Base-by-base conservation (phyloP, 2,797 vertebrate genomes). In the Corythornis leucogaster region DNA sequence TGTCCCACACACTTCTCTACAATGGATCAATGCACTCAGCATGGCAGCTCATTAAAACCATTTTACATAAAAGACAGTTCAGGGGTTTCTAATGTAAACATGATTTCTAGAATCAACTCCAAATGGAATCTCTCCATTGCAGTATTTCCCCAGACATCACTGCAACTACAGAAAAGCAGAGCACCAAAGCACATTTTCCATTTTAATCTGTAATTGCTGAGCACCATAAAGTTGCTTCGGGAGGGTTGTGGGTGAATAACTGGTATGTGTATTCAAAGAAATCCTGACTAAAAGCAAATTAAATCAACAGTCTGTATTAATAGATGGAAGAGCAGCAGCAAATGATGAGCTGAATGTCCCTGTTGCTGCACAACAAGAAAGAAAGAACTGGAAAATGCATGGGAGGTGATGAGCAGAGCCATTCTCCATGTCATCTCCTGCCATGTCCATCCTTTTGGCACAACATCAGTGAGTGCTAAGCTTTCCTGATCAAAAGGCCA, bases 181-280 rank as follows among this genome's bases (percentile, higher is more conserved):
- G 88, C 81, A 93, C 45, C 86, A 91, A 63, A 58, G 26, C 70
- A 96, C 90, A 42, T 64, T 95, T 90, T 79, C 84, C 87, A 59
- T 92, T 93, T 97, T 96, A 93, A 97, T 96, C 95, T 93, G 73
- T 59, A 96, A 94, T 87, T 96, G 74, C 87, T 94, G 74, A 91
- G 66, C 87, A 94, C 84, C 90, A 85, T 81, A 75, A 93, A 92
- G 85, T 75, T 89, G 70, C 57, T 66, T 81, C 15, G n/a, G 59
- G 58, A 89, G 77, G 90, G 69, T 35, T 91, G 87, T 58, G 83
- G 58, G 53, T 92, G 91, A 96, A 25, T 73, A 92, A 80, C 67
- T 35, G 81, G 71, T 92, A 79, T 87, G 81, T 5, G 21, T 85
- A 92, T 94, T 97, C 87, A 93, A 88, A 66, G 75, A 90, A 85